phyloP scores from a whole-genome alignment of 2,888 invertebrate genomes.

The Lasioglossum pauxillum region DNA sequence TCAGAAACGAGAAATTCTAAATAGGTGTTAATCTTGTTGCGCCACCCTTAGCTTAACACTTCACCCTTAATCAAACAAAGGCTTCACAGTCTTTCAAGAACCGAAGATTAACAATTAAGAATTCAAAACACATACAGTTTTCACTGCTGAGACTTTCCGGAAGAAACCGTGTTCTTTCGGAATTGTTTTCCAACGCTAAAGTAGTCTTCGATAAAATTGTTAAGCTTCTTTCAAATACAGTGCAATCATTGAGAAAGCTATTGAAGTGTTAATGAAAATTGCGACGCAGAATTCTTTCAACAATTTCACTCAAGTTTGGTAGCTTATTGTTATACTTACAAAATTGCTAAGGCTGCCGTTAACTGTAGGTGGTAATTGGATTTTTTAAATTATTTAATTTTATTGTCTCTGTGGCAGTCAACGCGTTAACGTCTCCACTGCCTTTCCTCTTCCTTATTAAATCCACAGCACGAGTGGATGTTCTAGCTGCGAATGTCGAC shows the following conservation, averaged over 20 bases:
- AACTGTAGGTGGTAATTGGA: background rate
- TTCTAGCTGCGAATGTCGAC: background rate
- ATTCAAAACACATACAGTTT: background rate
- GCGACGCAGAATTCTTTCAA: background rate
- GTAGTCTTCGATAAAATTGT: background rate
- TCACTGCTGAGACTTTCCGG: no score
- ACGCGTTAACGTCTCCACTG: background rate
- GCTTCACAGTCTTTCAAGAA: background rate
- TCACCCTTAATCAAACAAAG: background rate
- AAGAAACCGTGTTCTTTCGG: background rate
- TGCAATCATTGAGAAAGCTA: background rate
- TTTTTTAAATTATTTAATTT: background rate
- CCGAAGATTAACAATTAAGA: background rate
- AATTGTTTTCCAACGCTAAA: no score
- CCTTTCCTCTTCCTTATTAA: background rate
- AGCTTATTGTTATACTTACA: background rate
- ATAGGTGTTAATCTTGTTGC: background rate
- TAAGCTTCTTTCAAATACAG: background rate
- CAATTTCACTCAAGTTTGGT: background rate
- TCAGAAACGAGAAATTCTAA: background rate
- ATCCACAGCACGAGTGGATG: background rate
- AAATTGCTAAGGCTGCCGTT: background rate
- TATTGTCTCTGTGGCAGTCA: background rate
- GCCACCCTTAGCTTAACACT: background rate
- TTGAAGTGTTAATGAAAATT: background rate